phyloP scores from a whole-genome alignment of 2,888 invertebrate genomes.

The Ennomos quercinarius region DNA sequence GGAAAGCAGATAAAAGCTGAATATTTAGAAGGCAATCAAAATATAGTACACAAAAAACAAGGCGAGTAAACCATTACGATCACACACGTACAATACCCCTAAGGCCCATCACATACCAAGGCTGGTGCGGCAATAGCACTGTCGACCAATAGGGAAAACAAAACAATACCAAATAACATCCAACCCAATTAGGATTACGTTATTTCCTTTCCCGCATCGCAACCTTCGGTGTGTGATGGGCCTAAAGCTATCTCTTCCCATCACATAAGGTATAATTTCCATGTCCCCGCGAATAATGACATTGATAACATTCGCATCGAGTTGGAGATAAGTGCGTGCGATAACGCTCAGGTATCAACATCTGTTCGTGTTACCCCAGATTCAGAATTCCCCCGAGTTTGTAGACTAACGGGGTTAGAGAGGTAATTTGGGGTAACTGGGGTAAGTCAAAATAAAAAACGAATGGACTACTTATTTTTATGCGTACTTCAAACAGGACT shows the following conservation, averaged over 20 bases:
- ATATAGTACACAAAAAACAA: not conserved
- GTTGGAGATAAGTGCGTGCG: slow-evolving; percentile 45
- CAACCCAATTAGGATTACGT: too few species aligned
- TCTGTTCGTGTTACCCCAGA: slow-evolving; percentile 23
- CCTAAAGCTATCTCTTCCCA: slow-evolving; percentile 6
- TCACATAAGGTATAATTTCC: slow-evolving; percentile 35
- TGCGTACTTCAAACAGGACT: too few species aligned
- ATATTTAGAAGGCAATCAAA: too few species aligned
- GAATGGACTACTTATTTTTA: too few species aligned
- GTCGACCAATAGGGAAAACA: too few species aligned
- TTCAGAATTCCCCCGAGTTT: slow-evolving; percentile 22
- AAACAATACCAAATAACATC: too few species aligned
- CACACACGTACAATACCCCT: not conserved
- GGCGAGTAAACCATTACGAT: not conserved
- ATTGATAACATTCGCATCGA: slow-evolving; percentile 52
- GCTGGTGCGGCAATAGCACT: too few species aligned
- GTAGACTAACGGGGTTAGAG: not conserved
- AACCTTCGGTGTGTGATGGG: too few species aligned
- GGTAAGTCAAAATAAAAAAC: slow-evolving; percentile 1
- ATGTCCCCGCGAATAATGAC: slow-evolving; percentile 43
- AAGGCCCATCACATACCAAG: too few species aligned
- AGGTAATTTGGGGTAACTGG: not conserved
- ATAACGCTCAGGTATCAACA: slow-evolving; percentile 44
- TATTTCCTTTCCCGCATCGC: too few species aligned
- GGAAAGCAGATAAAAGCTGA: too few species aligned